These are phyloP conservation scores for Xanthorhoe spadicearia DNA, from an alignment of 2,888 invertebrate genomes.

Conservation along the genomic window DNA sequence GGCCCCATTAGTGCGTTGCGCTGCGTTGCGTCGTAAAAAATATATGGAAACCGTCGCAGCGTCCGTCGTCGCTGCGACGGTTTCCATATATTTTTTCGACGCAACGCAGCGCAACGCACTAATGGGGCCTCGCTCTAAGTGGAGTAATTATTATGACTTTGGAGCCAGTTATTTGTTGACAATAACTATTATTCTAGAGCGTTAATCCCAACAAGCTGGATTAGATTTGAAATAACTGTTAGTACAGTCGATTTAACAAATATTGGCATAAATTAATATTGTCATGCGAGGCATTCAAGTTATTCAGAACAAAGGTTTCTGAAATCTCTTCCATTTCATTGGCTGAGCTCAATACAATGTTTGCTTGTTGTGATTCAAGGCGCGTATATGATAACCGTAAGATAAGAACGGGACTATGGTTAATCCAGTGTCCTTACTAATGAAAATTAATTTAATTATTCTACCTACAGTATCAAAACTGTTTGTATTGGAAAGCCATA, in stretches of 20 bases:
- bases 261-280: constrained; percentile 4
- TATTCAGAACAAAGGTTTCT: constrained; percentile 10
- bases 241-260: neutral
- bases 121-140: too few relatives aligned
- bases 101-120: too few relatives aligned
- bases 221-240: neutral
- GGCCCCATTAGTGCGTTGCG: too few relatives aligned
- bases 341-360: neutral
- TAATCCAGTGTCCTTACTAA: neutral
- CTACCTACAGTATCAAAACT: neutral
- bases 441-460: neutral
- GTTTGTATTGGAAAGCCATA: neutral
- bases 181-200: too few relatives aligned
- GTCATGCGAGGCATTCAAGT: constrained; percentile 3
- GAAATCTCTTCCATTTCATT: constrained; percentile 29
- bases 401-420: constrained; percentile 1
- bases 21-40: too few relatives aligned
- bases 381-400: neutral
- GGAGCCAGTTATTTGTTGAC: too few relatives aligned
- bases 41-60: too few relatives aligned
- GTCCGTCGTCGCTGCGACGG: too few relatives aligned
- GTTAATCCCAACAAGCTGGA: neutral
- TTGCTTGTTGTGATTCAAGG: neutral
- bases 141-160: too few relatives aligned
- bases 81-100: too few relatives aligned